Conservation (phyloP, 2,797 vertebrate species). For the Huso huso region DNA sequence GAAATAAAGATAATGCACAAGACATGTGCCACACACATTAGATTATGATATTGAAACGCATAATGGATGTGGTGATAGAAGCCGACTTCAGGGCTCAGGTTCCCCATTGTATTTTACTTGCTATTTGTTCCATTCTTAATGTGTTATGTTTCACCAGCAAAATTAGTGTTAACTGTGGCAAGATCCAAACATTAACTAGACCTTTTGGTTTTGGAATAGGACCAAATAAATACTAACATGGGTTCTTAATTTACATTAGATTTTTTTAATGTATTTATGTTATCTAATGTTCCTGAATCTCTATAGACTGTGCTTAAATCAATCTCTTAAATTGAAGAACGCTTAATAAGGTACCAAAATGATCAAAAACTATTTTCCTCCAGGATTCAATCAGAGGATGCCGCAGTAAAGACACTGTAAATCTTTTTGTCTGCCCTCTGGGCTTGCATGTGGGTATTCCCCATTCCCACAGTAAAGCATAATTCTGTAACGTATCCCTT, state of each 20-base stretch:
- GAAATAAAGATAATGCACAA: slow-evolving; percentile 26
- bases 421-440: too few species aligned
- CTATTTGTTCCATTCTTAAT: background rate
- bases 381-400: background rate
- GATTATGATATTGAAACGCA: slow-evolving; percentile 10
- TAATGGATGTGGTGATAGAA: slow-evolving; percentile 15
- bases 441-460: too few species aligned
- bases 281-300: slow-evolving; percentile 62
- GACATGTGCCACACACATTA: slow-evolving; percentile 11
- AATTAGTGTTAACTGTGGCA: background rate
- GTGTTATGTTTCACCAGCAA: slow-evolving; percentile 8
- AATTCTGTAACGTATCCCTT: too few species aligned
- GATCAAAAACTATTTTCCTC: slow-evolving; percentile 1
- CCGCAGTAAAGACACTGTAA: too few species aligned
- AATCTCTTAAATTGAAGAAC: slow-evolving; percentile 42
- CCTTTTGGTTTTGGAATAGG: background rate
- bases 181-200: background rate
- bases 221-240: slow-evolving; percentile 12
- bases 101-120: slow-evolving; percentile 18
- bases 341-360: slow-evolving; percentile 63
- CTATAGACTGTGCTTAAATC: slow-evolving; percentile 58
- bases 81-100: slow-evolving; percentile 28
- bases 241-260: slow-evolving; percentile 1
- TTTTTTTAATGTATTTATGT: slow-evolving; percentile 51
- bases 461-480: too few species aligned